Base-by-base conservation (phyloP, 2,888 invertebrate species). In the Drosophila pegasa region DNA sequence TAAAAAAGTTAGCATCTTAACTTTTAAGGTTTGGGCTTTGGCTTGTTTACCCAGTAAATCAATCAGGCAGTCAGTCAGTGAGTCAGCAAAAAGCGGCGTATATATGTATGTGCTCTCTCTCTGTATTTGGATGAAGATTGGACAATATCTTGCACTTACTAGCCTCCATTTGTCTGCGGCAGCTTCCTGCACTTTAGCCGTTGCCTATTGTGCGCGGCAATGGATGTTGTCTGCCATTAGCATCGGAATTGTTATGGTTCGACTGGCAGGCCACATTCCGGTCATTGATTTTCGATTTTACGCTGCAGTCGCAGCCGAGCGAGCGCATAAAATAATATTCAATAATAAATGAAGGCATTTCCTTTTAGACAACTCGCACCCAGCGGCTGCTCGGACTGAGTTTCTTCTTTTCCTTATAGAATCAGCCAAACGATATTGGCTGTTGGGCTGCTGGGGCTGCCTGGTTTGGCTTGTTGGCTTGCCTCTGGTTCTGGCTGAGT, bases 281-380 rank as follows among this genome's bases (percentile, higher is more conserved):
- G 76, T 78, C 83, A 87, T 85, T 82, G 84, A 85, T 85, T 85
- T 87, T 85, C 84, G 85, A 85, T 87, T 85, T 87, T 80, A 82
- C 76, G 85, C 82, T 75, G 81, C 71, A 78, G 72, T 51, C 62
- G 58, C 60, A 66, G 50, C 37, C 66, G 66, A 75, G 80, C 78
- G 71, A 81, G 87, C 85, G 80, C 78, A 85, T 85, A 85, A 87
- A 87, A 87, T 87, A 85, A 87, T 85, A 87, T 85, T 85, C 83
- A 87, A 85, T 85, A 85, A 87, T 87, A 85, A 86, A 86, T 86
- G 83, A 88, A 87, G 88, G 86, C 88, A 87, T 86, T 86, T 86
- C 79, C 85, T 75, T 80, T 70, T 59, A 63, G 61, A 45, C 71
- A 52, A 54, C 70, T 56, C 48, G 33, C 51, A 45, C 47, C 37